Evolutionary conservation across 2,797 vertebrate genomes (phyloP).

Genomic region (Sandelia bainsii): DNA sequence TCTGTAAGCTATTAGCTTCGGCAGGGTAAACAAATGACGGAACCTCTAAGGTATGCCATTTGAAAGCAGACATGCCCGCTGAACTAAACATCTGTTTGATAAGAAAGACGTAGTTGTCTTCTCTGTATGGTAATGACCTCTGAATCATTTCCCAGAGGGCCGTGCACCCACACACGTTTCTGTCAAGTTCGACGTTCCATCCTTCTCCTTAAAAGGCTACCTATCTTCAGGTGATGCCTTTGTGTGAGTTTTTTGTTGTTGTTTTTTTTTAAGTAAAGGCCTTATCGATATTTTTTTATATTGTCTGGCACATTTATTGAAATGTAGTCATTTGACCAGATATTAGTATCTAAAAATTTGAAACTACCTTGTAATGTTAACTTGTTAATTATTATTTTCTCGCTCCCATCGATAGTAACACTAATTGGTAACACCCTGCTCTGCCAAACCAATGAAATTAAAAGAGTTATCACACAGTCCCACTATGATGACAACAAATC

Average conservation of each 20-base stretch:
- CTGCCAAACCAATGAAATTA: too few species aligned
- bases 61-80: slow-evolving; percentile 23
- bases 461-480: too few species aligned
- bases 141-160: slow-evolving; percentile 82
- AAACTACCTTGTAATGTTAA: too few species aligned
- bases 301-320: background rate
- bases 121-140: slow-evolving; percentile 79
- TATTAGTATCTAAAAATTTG: background rate
- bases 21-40: slow-evolving; percentile 48
- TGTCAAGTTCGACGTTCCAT: slow-evolving; percentile 31
- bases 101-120: slow-evolving; percentile 78
- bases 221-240: slow-evolving; percentile 32
- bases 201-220: slow-evolving; percentile 23
- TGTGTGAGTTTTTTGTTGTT: background rate
- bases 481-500: too few species aligned
- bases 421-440: too few species aligned
- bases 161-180: slow-evolving; percentile 35
- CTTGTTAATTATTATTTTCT: too few species aligned
- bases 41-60: slow-evolving; percentile 21
- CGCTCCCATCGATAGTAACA: too few species aligned
- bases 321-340: background rate
- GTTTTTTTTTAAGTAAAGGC: background rate
- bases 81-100: slow-evolving; percentile 75
- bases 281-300: background rate
- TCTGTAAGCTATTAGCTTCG: slow-evolving; percentile 7